These are phyloP conservation scores for Aricia agestis DNA, from an alignment of 1,140 invertebrate species.

Conservation along the genomic window DNA sequence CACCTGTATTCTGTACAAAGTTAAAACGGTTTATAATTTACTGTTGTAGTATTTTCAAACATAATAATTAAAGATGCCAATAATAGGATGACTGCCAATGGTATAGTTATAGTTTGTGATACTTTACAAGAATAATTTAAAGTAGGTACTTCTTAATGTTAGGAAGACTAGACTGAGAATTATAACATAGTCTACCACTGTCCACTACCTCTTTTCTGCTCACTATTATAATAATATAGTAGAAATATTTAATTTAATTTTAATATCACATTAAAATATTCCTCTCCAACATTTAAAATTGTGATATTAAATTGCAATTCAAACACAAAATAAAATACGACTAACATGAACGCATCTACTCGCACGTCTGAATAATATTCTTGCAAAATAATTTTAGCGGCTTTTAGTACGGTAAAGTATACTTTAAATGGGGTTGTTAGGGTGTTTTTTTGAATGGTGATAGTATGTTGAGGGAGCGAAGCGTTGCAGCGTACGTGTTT, in stretches of 20 bases:
- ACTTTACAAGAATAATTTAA: too few species aligned
- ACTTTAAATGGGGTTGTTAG: not conserved
- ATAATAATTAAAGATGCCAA: too few species aligned
- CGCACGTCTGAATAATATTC: not conserved
- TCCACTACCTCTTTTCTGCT: too few species aligned
- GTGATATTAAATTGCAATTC: slow-evolving; percentile 10
- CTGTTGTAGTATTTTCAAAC: too few species aligned
- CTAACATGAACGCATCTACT: not conserved
- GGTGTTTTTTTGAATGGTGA: slow-evolving; percentile 1
- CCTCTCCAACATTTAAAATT: not conserved
- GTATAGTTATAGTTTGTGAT: too few species aligned
- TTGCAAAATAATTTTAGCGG: not conserved
- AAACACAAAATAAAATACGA: not conserved
- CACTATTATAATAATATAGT: too few species aligned
- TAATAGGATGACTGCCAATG: too few species aligned
- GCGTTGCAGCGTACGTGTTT: slow-evolving; percentile 45
- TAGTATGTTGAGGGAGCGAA: slow-evolving; percentile 31
- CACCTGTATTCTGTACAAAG: too few species aligned
- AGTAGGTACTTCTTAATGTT: too few species aligned
- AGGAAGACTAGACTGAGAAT: too few species aligned
- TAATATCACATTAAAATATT: not conserved
- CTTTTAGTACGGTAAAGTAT: not conserved
- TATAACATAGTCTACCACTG: too few species aligned
- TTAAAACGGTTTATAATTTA: too few species aligned
- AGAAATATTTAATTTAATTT: not conserved